Conservation (phyloP, 2,888 invertebrate genomes). For the Psylliodes chrysocephalus region DNA sequence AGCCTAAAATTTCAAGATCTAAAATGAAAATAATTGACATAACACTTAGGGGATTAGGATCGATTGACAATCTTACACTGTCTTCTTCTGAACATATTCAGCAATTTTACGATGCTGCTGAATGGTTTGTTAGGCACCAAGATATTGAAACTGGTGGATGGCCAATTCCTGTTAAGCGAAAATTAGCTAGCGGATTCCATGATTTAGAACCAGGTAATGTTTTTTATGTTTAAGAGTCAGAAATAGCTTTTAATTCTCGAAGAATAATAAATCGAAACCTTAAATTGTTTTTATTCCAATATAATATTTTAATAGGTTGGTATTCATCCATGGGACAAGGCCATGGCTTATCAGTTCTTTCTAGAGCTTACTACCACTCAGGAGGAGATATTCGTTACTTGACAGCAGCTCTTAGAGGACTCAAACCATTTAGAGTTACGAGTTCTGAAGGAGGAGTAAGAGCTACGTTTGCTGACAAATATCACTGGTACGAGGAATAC, state of each 20-base stretch:
- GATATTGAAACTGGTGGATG: slow-evolving; percentile 89
- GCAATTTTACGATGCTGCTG: slow-evolving; percentile 91
- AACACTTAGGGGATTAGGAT: slow-evolving; percentile 70
- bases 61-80: slow-evolving; percentile 77
- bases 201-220: slow-evolving; percentile 78
- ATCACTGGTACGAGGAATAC: slow-evolving; percentile 98
- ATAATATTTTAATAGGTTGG: too few species aligned
- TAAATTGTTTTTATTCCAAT: too few species aligned
- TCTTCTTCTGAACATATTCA: slow-evolving; percentile 87
- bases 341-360: slow-evolving; percentile 93
- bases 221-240: background rate
- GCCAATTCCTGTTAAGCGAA: slow-evolving; percentile 86
- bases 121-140: slow-evolving; percentile 92
- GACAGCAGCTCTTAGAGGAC: slow-evolving; percentile 82
- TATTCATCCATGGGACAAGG: slow-evolving; percentile 99
- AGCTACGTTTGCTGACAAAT: slow-evolving; percentile 85
- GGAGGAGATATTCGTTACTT: slow-evolving; percentile 80
- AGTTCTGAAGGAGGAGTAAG: slow-evolving; percentile 84
- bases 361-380: slow-evolving; percentile 88
- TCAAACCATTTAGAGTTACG: slow-evolving; percentile 80
- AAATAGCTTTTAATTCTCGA: too few species aligned
- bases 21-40: slow-evolving; percentile 72
- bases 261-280: too few species aligned
- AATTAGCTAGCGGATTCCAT: slow-evolving; percentile 77
- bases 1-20: slow-evolving; percentile 75